Conservation (phyloP, 2,888 invertebrate genomes). For the Smittia sp. region DNA sequence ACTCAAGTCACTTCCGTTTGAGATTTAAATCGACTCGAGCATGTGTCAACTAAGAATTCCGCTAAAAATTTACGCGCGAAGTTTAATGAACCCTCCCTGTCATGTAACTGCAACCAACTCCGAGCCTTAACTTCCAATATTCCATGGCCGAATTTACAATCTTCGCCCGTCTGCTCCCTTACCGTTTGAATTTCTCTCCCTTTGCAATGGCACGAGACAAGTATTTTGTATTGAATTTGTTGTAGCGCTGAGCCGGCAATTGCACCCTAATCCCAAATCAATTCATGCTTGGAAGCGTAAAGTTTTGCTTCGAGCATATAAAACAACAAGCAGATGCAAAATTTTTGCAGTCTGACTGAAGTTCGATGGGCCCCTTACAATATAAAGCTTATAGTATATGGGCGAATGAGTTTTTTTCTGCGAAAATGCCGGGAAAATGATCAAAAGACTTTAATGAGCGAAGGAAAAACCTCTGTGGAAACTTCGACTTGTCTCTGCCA, state of each 20-base stretch:
- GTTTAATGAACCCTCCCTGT: constrained; percentile 38
- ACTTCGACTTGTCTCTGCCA: no score
- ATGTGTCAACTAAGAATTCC: constrained; percentile 30
- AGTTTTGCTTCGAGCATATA: not conserved
- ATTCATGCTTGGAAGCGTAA: not conserved
- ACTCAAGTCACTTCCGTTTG: not conserved
- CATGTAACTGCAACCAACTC: not conserved
- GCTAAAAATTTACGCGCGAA: constrained; percentile 39
- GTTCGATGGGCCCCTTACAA: not conserved
- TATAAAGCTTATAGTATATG: no score
- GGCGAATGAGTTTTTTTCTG: no score
- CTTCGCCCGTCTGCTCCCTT: not conserved
- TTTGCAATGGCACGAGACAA: constrained; percentile 40
- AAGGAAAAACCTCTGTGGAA: no score
- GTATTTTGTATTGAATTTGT: constrained; percentile 30
- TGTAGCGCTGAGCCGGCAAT: constrained; percentile 14
- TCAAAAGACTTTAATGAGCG: no score
- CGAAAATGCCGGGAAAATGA: no score
- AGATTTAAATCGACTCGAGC: not conserved
- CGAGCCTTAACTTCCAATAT: not conserved
- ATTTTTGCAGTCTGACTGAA: not conserved
- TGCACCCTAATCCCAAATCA: constrained; percentile 35
- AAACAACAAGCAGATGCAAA: constrained; percentile 15
- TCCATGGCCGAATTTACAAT: not conserved
- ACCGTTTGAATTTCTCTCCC: not conserved